Evolutionary conservation across 2,113 vertebrate genomes (phyloP).

Genomic region (Piprites chloris): DNA sequence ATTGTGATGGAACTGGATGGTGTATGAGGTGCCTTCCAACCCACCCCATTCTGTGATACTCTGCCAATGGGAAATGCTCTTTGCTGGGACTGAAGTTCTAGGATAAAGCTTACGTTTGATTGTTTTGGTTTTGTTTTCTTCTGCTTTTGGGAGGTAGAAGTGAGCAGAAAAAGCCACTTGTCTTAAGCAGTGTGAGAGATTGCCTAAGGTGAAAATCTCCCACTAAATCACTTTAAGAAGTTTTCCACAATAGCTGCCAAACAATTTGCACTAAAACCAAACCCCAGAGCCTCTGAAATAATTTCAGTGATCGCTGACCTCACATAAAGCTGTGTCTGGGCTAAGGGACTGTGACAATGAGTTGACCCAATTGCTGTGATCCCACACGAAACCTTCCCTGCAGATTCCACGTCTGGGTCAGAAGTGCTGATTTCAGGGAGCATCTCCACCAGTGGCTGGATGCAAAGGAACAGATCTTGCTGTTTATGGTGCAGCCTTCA

Average conservation of each 20-base stretch:
- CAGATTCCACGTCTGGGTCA: neutral
- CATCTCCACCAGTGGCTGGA: neutral
- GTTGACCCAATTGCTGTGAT: neutral
- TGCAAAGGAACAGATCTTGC: neutral
- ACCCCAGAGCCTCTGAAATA: neutral
- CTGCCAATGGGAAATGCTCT: neutral
- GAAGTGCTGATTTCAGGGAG: neutral
- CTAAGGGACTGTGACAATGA: neutral
- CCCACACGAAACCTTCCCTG: neutral
- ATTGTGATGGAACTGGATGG: neutral
- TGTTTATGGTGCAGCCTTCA: neutral
- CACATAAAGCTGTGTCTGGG: neutral
- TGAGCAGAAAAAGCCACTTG: neutral
- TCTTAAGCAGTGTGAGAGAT: neutral
- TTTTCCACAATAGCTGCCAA: neutral
- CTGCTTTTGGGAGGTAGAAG: neutral
- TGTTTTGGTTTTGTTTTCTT: neutral
- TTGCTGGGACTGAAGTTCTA: neutral
- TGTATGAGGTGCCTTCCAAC: neutral
- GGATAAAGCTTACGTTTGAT: neutral
- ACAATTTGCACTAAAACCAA: neutral
- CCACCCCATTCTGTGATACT: rapidly evolving
- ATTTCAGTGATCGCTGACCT: neutral
- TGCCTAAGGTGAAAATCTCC: neutral
- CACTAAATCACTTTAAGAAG: neutral